Evolutionary conservation across 2,888 invertebrate genomes (phyloP).

Genomic region (Amphipyra berbera): DNA sequence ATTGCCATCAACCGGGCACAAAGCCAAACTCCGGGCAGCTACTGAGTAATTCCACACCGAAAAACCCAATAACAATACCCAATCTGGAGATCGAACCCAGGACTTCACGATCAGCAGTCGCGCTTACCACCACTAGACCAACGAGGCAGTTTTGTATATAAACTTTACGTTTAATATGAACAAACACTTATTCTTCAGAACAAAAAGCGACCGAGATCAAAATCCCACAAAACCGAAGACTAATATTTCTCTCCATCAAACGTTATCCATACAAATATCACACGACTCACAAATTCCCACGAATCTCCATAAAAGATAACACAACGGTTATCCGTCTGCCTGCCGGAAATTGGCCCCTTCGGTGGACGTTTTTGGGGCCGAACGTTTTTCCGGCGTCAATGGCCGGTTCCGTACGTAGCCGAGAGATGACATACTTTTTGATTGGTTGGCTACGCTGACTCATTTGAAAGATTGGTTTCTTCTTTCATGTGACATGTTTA

Average conservation of each 20-base stretch:
- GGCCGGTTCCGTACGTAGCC: conserved; percentile 53
- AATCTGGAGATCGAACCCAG: too few species aligned
- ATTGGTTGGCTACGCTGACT: conserved; percentile 57
- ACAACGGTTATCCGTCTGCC: conserved; percentile 28
- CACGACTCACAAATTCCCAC: conserved; percentile 32
- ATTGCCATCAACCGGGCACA: too few species aligned
- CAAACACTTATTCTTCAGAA: too few species aligned
- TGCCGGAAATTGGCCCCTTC: conserved; percentile 64
- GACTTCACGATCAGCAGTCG: too few species aligned
- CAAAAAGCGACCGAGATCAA: neutral
- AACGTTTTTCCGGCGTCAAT: conserved; percentile 53
- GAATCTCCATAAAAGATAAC: conserved; percentile 27
- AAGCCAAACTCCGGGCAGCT: too few species aligned
- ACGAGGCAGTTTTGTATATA: too few species aligned
- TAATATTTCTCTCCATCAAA: conserved; percentile 10
- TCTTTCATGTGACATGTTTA: too few species aligned
- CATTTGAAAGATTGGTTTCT: conserved; percentile 38
- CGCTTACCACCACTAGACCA: too few species aligned
- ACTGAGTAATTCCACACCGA: too few species aligned
- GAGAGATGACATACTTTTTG: conserved; percentile 48
- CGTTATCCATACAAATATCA: conserved; percentile 20
- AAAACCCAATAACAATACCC: too few species aligned
- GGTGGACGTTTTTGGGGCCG: conserved; percentile 62
- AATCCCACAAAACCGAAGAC: neutral
- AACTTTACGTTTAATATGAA: too few species aligned